Evolutionary conservation across 2,113 vertebrate species (phyloP).

Genomic region (Amblyornis subalaris): DNA sequence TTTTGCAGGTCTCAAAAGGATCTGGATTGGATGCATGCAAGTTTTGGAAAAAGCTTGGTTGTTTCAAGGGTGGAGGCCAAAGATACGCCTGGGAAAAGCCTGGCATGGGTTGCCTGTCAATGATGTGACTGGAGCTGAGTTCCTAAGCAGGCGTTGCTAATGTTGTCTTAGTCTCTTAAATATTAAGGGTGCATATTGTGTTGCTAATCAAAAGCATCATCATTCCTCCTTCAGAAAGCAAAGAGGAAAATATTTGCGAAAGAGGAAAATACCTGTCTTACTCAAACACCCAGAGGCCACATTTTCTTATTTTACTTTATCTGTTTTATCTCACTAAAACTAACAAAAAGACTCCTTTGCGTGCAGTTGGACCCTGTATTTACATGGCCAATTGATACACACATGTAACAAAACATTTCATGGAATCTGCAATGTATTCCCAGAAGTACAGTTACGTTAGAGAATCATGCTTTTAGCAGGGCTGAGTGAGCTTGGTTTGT

Average conservation of each 20-base stretch:
- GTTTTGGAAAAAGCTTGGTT: neutral
- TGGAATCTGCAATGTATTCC: neutral
- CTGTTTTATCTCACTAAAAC: neutral
- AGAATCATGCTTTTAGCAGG: constrained; percentile 8
- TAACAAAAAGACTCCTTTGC: neutral
- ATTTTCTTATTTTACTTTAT: neutral
- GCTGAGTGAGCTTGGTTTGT: constrained; percentile 30
- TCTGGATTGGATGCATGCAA: neutral
- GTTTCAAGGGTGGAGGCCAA: neutral
- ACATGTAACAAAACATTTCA: neutral
- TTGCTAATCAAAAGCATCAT: neutral
- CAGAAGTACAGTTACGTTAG: neutral
- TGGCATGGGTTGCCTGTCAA: neutral
- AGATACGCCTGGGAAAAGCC: neutral
- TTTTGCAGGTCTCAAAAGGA: neutral
- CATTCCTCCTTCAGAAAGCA: neutral
- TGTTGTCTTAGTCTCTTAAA: neutral
- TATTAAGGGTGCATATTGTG: neutral
- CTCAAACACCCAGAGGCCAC: neutral
- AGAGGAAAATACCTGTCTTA: neutral
- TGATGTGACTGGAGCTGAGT: neutral
- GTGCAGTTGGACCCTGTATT: neutral
- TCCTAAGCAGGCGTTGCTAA: neutral
- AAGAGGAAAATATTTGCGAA: neutral
- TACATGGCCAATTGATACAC: neutral